Evolutionary conservation across 2,113 vertebrate genomes (phyloP), one percentile per base, ranked within the genome.

Genomic region (Columba janthina): DNA sequence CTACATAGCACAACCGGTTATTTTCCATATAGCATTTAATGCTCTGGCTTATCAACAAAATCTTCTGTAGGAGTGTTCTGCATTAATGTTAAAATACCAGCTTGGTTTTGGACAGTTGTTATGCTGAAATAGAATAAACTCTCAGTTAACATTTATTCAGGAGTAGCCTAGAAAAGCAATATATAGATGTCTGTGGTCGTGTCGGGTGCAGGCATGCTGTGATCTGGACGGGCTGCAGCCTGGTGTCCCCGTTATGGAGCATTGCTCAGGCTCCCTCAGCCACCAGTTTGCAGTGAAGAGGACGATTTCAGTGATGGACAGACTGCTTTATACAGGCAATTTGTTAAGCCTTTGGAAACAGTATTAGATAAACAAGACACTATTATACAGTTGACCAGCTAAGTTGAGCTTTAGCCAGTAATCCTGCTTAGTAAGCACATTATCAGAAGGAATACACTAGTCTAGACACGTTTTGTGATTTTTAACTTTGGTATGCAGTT

Each of bases 391-490:
- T 50, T 95, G 91, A 94, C 91, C 87, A 96, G 87, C 62, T 94
- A 94, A 84, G 61, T 74, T 95, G 93, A 87, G 66, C 94, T 95
- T 96, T 88, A 94, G 89, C 65, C 62, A 62, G 79, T 94, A 94
- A 75, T 92, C 91, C 84, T 80, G 81, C 91, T 88, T 88, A 58
- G 60, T 96, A 91, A 88, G 91, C 93, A 22, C 78, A 48, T 88
- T 88, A 60, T 74, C 91, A 77, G 67, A 64, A 72, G 75, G 51
- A 93, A 90, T 90, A 90, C 53, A 17, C 72, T 64, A 57, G 92
- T 95, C 95, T 94, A 96, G 90, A 95, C 93, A 13, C 76, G 92
- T 94, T 15, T 32, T 96, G 90, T 96, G 85, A 92, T 96, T 96
- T 94, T 95, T 94, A 78, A 92, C 88, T 92, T 93, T 46, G 76